Conservation (phyloP, 2,888 invertebrate species). For the Conistra vaccinii region DNA sequence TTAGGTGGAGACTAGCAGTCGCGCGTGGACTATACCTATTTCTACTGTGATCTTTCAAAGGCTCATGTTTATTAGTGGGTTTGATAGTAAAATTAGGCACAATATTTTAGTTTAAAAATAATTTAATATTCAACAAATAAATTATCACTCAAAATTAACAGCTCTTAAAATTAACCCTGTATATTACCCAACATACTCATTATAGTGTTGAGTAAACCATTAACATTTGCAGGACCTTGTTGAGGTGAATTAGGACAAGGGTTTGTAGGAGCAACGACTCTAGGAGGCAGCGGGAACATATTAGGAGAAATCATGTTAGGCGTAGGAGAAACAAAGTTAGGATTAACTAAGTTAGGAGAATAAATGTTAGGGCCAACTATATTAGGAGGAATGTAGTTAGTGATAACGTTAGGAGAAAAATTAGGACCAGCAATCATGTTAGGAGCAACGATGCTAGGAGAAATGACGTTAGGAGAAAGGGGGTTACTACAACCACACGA, state of each 20-base stretch:
- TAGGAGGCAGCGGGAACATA: constrained; percentile 29
- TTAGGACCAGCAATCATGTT: constrained; percentile 27
- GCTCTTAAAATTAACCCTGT: constrained; percentile 17
- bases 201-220: constrained; percentile 49
- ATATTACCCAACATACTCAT: constrained; percentile 58
- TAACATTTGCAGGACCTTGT: constrained; percentile 35
- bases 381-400: constrained; percentile 57
- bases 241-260: constrained; percentile 38
- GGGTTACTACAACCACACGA: constrained; percentile 75
- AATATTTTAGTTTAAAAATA: constrained; percentile 11
- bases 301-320: constrained; percentile 33
- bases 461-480: constrained; percentile 52
- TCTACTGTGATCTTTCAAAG: too few relatives aligned
- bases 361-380: constrained; percentile 36
- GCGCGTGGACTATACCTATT: too few relatives aligned
- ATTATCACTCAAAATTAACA: neutral
- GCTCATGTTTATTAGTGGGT: too few relatives aligned
- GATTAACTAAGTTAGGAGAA: constrained; percentile 40
- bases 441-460: constrained; percentile 47
- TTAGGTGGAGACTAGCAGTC: too few relatives aligned
- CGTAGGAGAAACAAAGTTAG: constrained; percentile 41
- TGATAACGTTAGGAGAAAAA: constrained; percentile 36
- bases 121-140: constrained; percentile 37
- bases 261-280: constrained; percentile 5
- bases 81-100: neutral